Evolutionary conservation across 2,113 vertebrate genomes (phyloP), one percentile per base, ranked within the genome.

Genomic region (Sander vitreus): DNA sequence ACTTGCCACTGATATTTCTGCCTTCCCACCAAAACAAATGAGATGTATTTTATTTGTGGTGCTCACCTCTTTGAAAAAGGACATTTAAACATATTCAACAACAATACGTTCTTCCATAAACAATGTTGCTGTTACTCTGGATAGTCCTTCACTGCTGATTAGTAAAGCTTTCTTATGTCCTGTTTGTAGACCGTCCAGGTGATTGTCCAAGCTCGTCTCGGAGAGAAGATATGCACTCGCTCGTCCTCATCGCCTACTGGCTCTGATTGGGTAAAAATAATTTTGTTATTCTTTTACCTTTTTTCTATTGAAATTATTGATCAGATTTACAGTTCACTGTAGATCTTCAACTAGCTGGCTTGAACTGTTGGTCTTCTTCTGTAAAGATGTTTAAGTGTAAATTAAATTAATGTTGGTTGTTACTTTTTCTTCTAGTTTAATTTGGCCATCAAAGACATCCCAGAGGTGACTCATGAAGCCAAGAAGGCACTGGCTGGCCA

Each of bases 391-490:
- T 27, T 27, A 15, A 54, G 21, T 43, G 5, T 23, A 10, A 1
- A 27, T 19, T 16, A 1, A 45, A 9, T 4, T 65, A 0, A 6
- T 47, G 62, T 1, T 33, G 1, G 13, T 47, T 36, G 27, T 16
- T 47, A 7, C 51, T 66, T 5, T 72, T 69, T 73, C 19, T 25
- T 33, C 3, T 90, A 99, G 98, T 99, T 99, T 92, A 99, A 99
- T 87, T 94, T 99, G 89, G 97, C 98, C 84, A 99, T 99, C 89
- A 99, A 99, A 95, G 98, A 99, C 86, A 99, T 99, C 92, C 97
- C 98, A 64, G 98, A 99, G 90, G 98, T 99, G 73, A 99, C 97
- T 69, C 98, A 99, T 97, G 98, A 99, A 95, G 98, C 98, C 76
- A 99, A 99, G 93, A 99, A 99, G 87, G 97, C 97, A 5, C 92